A percentile compares a stretch with the other conserved stretches of the same genome.
Conservation (phyloP, 2,797 vertebrate genomes). For the Onychomys arenicola region DNA sequence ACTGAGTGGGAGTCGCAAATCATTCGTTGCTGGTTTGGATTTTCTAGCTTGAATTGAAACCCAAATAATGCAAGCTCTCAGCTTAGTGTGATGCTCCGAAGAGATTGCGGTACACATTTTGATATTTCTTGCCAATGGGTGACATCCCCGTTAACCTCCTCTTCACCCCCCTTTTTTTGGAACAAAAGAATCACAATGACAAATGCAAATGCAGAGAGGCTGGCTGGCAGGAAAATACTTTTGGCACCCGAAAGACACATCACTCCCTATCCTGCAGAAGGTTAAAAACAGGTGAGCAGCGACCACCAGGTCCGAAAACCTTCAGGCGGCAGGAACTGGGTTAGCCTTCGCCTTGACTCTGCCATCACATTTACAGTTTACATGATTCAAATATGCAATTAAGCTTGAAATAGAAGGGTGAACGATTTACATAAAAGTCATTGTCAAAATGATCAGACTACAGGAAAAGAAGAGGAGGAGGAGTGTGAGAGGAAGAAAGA, state of each 20-base stretch:
- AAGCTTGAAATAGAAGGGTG: not conserved
- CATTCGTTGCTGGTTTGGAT: slow-evolving; percentile 72
- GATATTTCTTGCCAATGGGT: slow-evolving; percentile 71
- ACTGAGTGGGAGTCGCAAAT: slow-evolving; percentile 79
- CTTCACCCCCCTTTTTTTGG: slow-evolving; percentile 74
- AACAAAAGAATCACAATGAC: slow-evolving; percentile 81
- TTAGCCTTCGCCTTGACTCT: not conserved
- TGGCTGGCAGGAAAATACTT: slow-evolving; percentile 63
- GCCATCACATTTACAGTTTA: not conserved
- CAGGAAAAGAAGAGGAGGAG: not conserved
- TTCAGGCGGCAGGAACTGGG: not conserved
- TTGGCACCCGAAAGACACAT: slow-evolving; percentile 46
- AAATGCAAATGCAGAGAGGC: slow-evolving; percentile 74
- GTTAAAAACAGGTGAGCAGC: slow-evolving; percentile 38
- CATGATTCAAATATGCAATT: not conserved
- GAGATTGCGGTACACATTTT: slow-evolving; percentile 72
- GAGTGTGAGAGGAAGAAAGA: not conserved
- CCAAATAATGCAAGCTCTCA: slow-evolving; percentile 74
- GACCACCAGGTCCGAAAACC: not conserved
- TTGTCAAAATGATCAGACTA: not conserved
- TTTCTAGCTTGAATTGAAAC: slow-evolving; percentile 74
- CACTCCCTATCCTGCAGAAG: not conserved
- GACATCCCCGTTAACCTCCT: slow-evolving; percentile 77
- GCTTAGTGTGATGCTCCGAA: slow-evolving; percentile 49
- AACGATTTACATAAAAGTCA: not conserved